phyloP scores from a whole-genome alignment of 1,140 invertebrate genomes.

The Drosophila suzukii region DNA sequence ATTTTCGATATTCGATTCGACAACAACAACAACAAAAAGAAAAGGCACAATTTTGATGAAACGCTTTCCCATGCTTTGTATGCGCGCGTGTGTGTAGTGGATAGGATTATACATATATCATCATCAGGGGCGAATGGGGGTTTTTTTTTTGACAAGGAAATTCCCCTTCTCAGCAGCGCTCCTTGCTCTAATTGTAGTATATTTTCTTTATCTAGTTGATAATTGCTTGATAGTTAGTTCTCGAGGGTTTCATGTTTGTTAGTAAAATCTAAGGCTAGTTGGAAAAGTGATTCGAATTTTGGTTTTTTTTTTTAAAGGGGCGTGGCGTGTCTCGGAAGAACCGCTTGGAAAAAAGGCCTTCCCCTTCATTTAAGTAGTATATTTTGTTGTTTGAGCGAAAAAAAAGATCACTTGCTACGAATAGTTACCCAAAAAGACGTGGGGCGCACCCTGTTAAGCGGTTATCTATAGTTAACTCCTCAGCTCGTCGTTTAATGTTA shows the following conservation, averaged over 20 bases:
- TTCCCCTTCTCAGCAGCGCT: conserved; percentile 16
- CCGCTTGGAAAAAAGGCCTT: conserved; percentile 20
- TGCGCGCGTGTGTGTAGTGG: conserved; percentile 22
- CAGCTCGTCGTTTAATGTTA: conserved; percentile 12
- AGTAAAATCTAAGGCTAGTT: conserved; percentile 70
- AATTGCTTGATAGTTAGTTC: conserved; percentile 40
- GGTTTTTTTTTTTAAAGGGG: neutral
- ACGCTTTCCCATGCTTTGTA: conserved; percentile 68
- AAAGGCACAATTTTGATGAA: conserved; percentile 82
- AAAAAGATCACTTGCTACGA: conserved; percentile 46
- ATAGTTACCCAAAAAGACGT: conserved; percentile 31
- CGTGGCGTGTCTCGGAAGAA: conserved; percentile 16
- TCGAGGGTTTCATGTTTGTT: conserved; percentile 34
- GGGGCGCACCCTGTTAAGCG: conserved; percentile 43
- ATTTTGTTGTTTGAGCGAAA: conserved; percentile 28
- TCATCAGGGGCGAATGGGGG: conserved; percentile 22
- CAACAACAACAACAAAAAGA: conserved; percentile 78
- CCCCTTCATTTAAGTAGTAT: conserved; percentile 21
- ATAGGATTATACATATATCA: conserved; percentile 15
- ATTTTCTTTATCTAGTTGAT: conserved; percentile 46
- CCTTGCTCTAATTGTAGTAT: conserved; percentile 35
- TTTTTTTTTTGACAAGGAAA: conserved; percentile 23
- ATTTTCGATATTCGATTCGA: conserved; percentile 37
- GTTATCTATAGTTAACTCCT: conserved; percentile 41
- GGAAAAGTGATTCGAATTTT: conserved; percentile 55